A percentile compares a stretch with the other conserved stretches of the same genome.
Conservation (phyloP, 2,888 invertebrate species). For the Eledona agricola region DNA sequence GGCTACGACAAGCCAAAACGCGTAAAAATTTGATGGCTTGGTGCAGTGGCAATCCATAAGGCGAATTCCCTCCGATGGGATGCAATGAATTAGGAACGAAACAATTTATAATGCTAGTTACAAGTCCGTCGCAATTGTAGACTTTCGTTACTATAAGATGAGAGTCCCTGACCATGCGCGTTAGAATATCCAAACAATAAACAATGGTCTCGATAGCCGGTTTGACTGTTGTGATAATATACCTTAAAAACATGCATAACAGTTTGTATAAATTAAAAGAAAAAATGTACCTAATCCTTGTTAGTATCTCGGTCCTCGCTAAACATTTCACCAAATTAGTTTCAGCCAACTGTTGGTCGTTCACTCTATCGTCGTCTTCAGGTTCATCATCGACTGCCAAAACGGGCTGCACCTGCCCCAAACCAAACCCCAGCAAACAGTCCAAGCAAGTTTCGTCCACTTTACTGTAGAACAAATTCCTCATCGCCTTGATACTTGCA, state of each 20-base stretch:
- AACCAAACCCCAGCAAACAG: slow-evolving; percentile 72
- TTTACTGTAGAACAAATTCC: slow-evolving; percentile 77
- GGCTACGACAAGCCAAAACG: slow-evolving; percentile 72
- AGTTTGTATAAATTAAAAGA: too few relatives aligned
- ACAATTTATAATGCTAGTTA: slow-evolving; percentile 68
- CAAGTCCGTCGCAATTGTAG: slow-evolving; percentile 70
- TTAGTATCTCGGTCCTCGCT: slow-evolving; percentile 78
- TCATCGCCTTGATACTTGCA: slow-evolving; percentile 79
- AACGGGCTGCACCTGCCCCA: slow-evolving; percentile 71
- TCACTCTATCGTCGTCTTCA: slow-evolving; percentile 72
- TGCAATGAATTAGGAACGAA: slow-evolving; percentile 65
- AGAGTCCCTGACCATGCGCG: slow-evolving; percentile 81
- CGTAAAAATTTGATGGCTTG: slow-evolving; percentile 79
- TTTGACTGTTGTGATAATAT: slow-evolving; percentile 75
- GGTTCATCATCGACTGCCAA: slow-evolving; percentile 59
- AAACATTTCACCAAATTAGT: slow-evolving; percentile 80
- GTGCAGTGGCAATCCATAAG: slow-evolving; percentile 74
- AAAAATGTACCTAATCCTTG: slow-evolving; percentile 69
- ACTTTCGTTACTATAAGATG: slow-evolving; percentile 72
- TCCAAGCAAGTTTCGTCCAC: slow-evolving; percentile 83
- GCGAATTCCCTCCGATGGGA: slow-evolving; percentile 42
- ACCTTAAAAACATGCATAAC: slow-evolving; percentile 71
- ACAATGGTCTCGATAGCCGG: slow-evolving; percentile 78
- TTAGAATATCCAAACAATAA: slow-evolving; percentile 80
- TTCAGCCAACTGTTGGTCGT: slow-evolving; percentile 88